Percentiles rank a stretch among this genome's conserved stretches.
These are phyloP conservation scores for Stegophylla sp. DNA, from an alignment of 2,888 invertebrate species.

Conservation along the genomic window DNA sequence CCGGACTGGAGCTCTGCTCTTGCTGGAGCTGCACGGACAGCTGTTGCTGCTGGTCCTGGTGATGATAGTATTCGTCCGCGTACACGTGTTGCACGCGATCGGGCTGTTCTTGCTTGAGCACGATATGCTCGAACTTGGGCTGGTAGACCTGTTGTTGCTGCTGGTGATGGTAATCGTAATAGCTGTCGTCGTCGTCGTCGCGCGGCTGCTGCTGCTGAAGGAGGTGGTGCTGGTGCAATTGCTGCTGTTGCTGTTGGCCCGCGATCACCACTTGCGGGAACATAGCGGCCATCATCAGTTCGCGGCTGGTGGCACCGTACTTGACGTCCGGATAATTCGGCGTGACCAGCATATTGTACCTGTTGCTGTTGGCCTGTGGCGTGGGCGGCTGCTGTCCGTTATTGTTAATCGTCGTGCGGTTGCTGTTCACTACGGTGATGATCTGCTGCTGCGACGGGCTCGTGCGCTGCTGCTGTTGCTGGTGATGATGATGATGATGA, in stretches of 20 bases:
- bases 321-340: conserved; percentile 41
- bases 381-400: not conserved
- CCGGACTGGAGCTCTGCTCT: conserved; percentile 47
- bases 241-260: conserved; percentile 19
- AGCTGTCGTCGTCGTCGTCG: conserved; percentile 49
- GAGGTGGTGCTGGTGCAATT: conserved; percentile 28
- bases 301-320: conserved; percentile 26
- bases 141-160: conserved; percentile 45
- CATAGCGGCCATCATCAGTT: conserved; percentile 38
- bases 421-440: not conserved
- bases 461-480: conserved; percentile 19
- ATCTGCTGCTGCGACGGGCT: conserved; percentile 15
- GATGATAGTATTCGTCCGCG: conserved; percentile 31
- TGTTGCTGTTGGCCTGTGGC: not conserved
- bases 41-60: conserved; percentile 50
- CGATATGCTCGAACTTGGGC: conserved; percentile 47
- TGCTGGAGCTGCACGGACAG: conserved; percentile 46
- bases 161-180: conserved; percentile 42
- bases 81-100: conserved; percentile 44
- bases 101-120: conserved; percentile 36
- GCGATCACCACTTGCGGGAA: conserved; percentile 39
- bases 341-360: conserved; percentile 48
- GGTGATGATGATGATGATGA: conserved; percentile 28
- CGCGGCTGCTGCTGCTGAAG: conserved; percentile 23
- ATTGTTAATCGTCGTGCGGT: not conserved